Evolutionary conservation across 1,140 invertebrate species (phyloP), one percentile per base, ranked within the genome.

Genomic region (Amyelois transitella): DNA sequence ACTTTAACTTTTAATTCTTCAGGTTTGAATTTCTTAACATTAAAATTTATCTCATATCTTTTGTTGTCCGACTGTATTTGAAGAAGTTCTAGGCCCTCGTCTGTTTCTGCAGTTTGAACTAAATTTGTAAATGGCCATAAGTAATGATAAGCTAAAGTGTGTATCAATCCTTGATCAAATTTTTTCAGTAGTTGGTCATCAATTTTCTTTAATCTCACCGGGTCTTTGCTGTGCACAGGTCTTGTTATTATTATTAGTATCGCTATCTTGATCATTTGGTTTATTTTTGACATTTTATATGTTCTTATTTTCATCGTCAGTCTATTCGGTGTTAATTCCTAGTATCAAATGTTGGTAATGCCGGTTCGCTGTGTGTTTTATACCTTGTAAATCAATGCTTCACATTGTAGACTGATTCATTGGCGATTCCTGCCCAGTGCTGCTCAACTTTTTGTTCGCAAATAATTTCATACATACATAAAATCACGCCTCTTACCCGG

Each of bases 1-100:
- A 94, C 92, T 81, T 94, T 96, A 0, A 96, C 93, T 25, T 89
- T 92, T 19, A 96, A 90, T 75, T 97, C 95, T 54, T 96, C 94
- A 0, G 95, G 94, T 57, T 91, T 90, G 79, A 96, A 96, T 62
- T 95, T 93, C 49, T 93, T 91, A 0, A 96, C 92, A 70, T 95
- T 94, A 60, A 95, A 60, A 17, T 86, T 88, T 0, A 91, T 86
- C 60, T 89, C 77, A 64, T 90, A 91, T 72, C 72, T 91, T 7
- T 92, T 87, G 10, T 89, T 86, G 18, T 92, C 89, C 0, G 85
- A 75, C 49, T 77, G 62, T 7, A 84, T 80, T 62, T 86, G 72
- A 0, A 82, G 79, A 53, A 84, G 78, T 52, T 80, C 75, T 4
- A 78, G 45, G 10, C 58, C 75, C 25, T 83, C 75, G 20, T 83